A percentile compares a stretch with the other conserved stretches of the same genome.
phyloP scores from a whole-genome alignment of 2,888 invertebrate genomes.

The Nemurella pictetii region DNA sequence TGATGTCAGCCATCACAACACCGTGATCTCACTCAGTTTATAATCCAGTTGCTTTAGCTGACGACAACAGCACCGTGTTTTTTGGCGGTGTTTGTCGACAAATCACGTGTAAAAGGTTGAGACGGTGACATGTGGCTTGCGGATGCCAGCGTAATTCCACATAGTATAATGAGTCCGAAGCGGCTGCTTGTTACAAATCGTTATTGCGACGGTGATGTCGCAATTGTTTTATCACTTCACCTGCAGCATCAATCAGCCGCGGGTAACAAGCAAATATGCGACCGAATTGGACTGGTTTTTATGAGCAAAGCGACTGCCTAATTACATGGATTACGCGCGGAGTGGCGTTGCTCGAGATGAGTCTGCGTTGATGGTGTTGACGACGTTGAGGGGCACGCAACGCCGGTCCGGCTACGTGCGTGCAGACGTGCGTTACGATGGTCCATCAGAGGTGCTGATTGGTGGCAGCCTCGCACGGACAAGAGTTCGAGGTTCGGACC shows the following conservation, averaged over 20 bases:
- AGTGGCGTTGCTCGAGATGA: background rate
- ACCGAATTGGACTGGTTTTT: background rate
- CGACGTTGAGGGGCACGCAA: too few species aligned
- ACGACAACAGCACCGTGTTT: background rate
- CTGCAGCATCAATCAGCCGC: background rate
- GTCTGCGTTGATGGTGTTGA: background rate
- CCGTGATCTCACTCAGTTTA: background rate
- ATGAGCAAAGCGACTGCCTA: background rate
- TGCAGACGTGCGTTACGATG: background rate
- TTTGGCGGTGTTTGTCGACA: background rate
- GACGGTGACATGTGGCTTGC: background rate
- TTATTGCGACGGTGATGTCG: background rate
- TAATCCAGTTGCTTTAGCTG: background rate
- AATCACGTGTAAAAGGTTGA: background rate
- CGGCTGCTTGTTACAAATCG: background rate
- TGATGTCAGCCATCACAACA: background rate
- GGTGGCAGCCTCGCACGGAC: background rate
- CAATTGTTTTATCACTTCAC: background rate
- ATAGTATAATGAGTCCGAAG: background rate
- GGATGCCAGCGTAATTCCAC: background rate
- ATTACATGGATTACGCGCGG: background rate
- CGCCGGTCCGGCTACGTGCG: background rate
- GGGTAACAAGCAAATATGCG: background rate
- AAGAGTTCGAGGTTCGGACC: background rate
- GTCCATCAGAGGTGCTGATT: background rate